phyloP scores from a whole-genome alignment of 2,888 invertebrate species.

The Chaetoderma sp. region DNA sequence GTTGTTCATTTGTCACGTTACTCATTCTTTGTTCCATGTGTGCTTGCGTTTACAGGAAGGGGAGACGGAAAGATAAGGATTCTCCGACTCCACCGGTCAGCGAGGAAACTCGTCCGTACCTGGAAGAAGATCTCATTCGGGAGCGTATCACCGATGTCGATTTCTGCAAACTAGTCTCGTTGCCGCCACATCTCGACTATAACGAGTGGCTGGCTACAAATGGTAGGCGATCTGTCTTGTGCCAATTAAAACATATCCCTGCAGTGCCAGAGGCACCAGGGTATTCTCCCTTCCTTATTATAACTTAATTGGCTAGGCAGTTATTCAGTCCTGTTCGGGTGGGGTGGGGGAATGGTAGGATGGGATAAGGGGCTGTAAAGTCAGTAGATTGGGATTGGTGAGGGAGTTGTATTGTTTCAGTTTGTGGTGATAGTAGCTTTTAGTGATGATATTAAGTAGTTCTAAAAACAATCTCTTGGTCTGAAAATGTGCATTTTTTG shows the following conservation, averaged over 20 bases:
- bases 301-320: background rate
- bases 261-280: background rate
- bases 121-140: conserved; percentile 89
- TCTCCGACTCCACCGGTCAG: conserved; percentile 72
- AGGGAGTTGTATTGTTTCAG: too few species aligned
- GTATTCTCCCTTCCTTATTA: background rate
- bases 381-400: too few species aligned
- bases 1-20: too few species aligned
- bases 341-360: too few species aligned
- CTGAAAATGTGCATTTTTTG: too few species aligned
- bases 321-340: too few species aligned
- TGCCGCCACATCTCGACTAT: conserved; percentile 95
- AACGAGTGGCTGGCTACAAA: conserved; percentile 99
- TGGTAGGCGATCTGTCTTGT: conserved; percentile 83
- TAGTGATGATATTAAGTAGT: too few species aligned
- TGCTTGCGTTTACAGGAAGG: conserved; percentile 87
- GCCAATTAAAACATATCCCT: too few species aligned
- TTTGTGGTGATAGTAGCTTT: too few species aligned
- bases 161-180: conserved; percentile 91
- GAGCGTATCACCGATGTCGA: conserved; percentile 95
- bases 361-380: too few species aligned
- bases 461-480: too few species aligned
- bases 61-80: conserved; percentile 95
- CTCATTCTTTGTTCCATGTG: too few species aligned
- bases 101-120: conserved; percentile 86